Evolutionary conservation across 2,113 vertebrate species (phyloP).

Genomic region (Panurus biarmicus): DNA sequence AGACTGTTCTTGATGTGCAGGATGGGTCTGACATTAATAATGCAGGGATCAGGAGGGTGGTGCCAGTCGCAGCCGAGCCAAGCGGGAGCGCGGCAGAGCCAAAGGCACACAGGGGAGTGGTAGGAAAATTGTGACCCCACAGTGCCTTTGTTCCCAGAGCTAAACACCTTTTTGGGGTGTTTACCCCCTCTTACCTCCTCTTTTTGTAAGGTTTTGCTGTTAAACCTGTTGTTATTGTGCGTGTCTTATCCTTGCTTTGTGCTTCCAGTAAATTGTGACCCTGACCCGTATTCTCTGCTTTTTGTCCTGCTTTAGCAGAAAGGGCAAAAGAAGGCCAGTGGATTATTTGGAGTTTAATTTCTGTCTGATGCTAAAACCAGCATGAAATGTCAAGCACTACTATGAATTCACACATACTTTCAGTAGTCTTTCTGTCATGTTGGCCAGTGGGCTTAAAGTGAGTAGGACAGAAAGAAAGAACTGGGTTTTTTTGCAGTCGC

Average conservation of each 20-base stretch:
- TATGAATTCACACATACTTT: background rate
- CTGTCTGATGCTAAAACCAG: background rate
- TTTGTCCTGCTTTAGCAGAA: background rate
- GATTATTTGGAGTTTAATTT: background rate
- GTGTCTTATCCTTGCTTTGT: background rate
- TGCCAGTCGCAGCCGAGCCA: rapidly evolving
- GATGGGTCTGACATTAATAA: background rate
- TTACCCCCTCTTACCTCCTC: no score
- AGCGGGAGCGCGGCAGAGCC: background rate
- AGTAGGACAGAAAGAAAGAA: background rate
- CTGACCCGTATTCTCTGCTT: background rate
- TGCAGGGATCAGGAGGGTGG: background rate
- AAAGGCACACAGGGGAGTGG: rapidly evolving
- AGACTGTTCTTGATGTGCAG: background rate
- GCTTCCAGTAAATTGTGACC: background rate
- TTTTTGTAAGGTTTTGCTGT: background rate
- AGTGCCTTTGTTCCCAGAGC: rapidly evolving
- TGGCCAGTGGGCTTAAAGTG: background rate
- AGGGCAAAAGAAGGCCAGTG: background rate
- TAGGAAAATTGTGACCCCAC: no score
- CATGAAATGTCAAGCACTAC: background rate
- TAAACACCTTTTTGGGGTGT: background rate
- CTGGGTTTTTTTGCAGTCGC: background rate
- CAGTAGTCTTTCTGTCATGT: background rate
- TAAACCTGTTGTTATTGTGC: background rate